Evolutionary conservation across 2,888 invertebrate genomes (phyloP).

Genomic region (Sipunculus nudus): DNA sequence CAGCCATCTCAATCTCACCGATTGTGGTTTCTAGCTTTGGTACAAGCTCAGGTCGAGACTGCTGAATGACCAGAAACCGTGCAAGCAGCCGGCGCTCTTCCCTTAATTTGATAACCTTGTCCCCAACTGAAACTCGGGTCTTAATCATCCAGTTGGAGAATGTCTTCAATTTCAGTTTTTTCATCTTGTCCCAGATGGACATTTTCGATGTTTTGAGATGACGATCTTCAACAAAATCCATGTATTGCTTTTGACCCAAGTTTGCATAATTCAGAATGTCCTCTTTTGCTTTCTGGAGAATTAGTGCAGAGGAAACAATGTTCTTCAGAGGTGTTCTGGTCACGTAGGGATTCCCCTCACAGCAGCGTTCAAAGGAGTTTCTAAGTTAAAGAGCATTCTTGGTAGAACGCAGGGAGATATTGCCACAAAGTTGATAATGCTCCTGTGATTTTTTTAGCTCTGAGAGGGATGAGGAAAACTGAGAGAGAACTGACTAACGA

Average conservation of each 20-base stretch:
- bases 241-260: slow-evolving; percentile 16
- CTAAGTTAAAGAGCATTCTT: not conserved
- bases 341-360: slow-evolving; percentile 8
- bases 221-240: slow-evolving; percentile 4
- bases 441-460: not conserved
- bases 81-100: slow-evolving; percentile 7
- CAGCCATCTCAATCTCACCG: slow-evolving; percentile 20
- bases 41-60: slow-evolving; percentile 10
- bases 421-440: slow-evolving; percentile 12
- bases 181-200: slow-evolving; percentile 6
- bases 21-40: slow-evolving; percentile 21
- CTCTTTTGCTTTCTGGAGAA: not conserved
- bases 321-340: slow-evolving; percentile 2
- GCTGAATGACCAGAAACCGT: slow-evolving; percentile 9
- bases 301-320: slow-evolving; percentile 5
- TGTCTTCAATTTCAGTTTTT: slow-evolving; percentile 12
- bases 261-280: slow-evolving; percentile 9
- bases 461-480: not conserved
- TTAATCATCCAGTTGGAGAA: slow-evolving; percentile 8
- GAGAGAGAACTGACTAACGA: slow-evolving; percentile 8
- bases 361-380: not conserved
- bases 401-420: not conserved
- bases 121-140: not conserved
- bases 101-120: slow-evolving; percentile 13
- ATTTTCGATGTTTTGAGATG: not conserved